A percentile compares a stretch with the other conserved stretches of the same genome.
Evolutionary conservation across 2,113 vertebrate species (phyloP).

Genomic region (Laterallus jamaicensis): DNA sequence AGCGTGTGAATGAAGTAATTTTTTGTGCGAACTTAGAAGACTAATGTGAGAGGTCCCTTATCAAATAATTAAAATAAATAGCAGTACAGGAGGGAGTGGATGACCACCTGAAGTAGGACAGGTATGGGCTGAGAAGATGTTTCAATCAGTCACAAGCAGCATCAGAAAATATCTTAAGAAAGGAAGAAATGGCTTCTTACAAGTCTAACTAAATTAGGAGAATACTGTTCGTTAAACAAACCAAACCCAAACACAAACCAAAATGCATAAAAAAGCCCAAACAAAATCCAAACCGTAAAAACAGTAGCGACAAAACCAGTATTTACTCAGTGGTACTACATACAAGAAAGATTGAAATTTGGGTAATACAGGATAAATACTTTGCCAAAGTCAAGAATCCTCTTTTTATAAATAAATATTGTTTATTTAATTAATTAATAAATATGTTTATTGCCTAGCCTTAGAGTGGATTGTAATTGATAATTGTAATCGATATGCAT

Average conservation of each 20-base stretch:
- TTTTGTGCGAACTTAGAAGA: background rate
- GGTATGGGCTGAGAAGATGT: background rate
- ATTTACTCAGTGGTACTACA: background rate
- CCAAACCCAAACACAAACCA: no score
- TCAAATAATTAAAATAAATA: background rate
- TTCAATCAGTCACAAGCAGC: background rate
- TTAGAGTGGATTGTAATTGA: background rate
- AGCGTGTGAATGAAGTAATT: background rate
- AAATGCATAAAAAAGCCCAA: no score
- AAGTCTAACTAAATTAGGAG: background rate
- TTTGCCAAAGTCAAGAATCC: background rate
- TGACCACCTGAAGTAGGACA: background rate
- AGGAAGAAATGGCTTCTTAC: background rate
- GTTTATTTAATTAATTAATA: background rate
- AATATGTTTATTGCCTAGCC: background rate
- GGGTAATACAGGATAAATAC: background rate
- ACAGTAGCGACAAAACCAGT: accelerated
- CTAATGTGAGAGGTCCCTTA: background rate
- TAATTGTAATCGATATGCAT: background rate
- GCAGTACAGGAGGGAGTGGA: background rate
- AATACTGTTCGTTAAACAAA: background rate
- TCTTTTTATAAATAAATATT: background rate
- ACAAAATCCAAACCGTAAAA: background rate
- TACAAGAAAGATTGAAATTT: background rate
- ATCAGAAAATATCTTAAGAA: background rate